These are phyloP conservation scores for Pungitius pungitius DNA, from an alignment of 2,113 vertebrate species.

Conservation along the genomic window DNA sequence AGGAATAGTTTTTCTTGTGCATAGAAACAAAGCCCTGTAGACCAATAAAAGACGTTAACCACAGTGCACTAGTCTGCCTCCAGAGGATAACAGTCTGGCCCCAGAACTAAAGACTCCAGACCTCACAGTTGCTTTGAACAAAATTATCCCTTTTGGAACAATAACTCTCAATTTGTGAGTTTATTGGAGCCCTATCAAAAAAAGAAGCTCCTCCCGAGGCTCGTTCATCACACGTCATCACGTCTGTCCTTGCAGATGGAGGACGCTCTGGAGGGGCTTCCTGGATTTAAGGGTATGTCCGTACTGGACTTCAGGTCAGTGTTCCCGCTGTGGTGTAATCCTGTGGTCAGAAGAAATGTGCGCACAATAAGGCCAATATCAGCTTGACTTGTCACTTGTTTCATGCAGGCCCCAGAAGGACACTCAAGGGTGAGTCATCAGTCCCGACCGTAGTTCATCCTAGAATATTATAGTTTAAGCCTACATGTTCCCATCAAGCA, in stretches of 20 bases:
- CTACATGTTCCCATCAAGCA: slow-evolving; percentile 30
- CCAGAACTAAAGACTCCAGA: slow-evolving; percentile 1
- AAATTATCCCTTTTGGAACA: slow-evolving; percentile 1
- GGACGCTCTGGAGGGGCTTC: slow-evolving; percentile 84
- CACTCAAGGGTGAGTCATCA: slow-evolving; percentile 70
- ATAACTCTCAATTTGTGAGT: background rate
- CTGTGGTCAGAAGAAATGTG: background rate
- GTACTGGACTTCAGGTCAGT: slow-evolving; percentile 90
- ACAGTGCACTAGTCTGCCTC: slow-evolving; percentile 8
- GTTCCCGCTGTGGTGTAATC: background rate
- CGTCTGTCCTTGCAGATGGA: slow-evolving; percentile 82
- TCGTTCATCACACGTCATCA: slow-evolving; percentile 5
- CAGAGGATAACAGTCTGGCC: background rate
- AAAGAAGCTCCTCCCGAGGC: background rate
- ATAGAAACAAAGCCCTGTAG: slow-evolving; percentile 1
- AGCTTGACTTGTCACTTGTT: slow-evolving; percentile 12
- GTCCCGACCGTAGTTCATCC: background rate
- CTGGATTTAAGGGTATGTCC: slow-evolving; percentile 87
- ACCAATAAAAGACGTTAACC: slow-evolving; percentile 23
- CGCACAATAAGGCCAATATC: background rate
- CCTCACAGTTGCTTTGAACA: slow-evolving; percentile 21
- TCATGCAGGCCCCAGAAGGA: slow-evolving; percentile 70
- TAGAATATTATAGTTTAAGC: slow-evolving; percentile 41
- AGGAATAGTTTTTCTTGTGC: slow-evolving; percentile 11
- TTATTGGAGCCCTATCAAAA: slow-evolving; percentile 1